These are phyloP conservation scores for Mareca penelope DNA, from an alignment of 2,797 vertebrate genomes.

Conservation along the genomic window DNA sequence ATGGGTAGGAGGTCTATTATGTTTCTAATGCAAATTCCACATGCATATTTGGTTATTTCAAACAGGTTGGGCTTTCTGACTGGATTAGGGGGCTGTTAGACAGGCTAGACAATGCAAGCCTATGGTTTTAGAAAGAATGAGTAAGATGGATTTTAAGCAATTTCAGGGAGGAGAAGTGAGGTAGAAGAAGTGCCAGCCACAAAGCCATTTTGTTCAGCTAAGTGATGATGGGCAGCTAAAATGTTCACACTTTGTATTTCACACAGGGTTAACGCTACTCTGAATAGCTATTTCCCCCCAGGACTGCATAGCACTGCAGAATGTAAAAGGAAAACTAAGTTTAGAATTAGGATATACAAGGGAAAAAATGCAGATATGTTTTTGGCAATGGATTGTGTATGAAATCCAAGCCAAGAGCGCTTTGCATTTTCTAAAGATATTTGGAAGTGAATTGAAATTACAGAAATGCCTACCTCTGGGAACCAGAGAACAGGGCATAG, in stretches of 20 bases:
- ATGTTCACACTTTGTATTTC: slow-evolving; percentile 47
- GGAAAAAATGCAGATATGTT: slow-evolving; percentile 76
- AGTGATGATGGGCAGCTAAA: slow-evolving; percentile 19
- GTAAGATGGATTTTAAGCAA: background rate
- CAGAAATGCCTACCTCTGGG: slow-evolving; percentile 83
- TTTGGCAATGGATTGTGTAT: slow-evolving; percentile 62
- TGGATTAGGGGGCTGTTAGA: slow-evolving; percentile 33
- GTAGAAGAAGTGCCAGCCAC: background rate
- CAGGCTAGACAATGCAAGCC: slow-evolving; percentile 43
- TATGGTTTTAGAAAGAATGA: background rate
- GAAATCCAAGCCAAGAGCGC: slow-evolving; percentile 67
- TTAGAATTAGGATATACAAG: slow-evolving; percentile 77
- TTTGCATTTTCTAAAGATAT: slow-evolving; percentile 78
- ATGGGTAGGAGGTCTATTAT: slow-evolving; percentile 43
- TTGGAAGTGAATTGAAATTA: slow-evolving; percentile 79
- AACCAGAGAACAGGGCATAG: slow-evolving; percentile 70
- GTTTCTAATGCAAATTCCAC: slow-evolving; percentile 72
- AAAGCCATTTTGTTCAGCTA: slow-evolving; percentile 36
- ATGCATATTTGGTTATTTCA: slow-evolving; percentile 65
- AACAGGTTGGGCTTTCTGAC: slow-evolving; percentile 36
- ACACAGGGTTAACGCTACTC: slow-evolving; percentile 41
- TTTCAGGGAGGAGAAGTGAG: background rate
- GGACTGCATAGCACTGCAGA: slow-evolving; percentile 45
- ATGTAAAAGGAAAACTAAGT: slow-evolving; percentile 73
- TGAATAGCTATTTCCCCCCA: slow-evolving; percentile 53